Conservation (phyloP, 2,113 vertebrate genomes). For the Myanophis thanlyinensis region DNA sequence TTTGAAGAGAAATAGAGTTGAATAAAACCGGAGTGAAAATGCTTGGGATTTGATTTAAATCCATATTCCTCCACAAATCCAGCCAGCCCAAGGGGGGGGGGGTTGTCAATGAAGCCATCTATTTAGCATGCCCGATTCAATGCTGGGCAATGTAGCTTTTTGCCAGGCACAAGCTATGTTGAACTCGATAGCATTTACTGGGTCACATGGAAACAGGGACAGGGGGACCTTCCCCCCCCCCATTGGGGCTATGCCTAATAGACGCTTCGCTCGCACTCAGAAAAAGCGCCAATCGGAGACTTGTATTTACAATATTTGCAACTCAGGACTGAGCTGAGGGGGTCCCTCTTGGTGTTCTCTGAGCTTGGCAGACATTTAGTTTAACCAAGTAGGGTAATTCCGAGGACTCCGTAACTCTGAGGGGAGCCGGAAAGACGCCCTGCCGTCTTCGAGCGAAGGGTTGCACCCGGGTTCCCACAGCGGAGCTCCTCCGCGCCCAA, state of each 20-base stretch:
- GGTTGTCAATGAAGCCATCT: neutral
- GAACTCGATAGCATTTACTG: neutral
- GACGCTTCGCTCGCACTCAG: neutral
- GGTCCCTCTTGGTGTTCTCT: neutral
- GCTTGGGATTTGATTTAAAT: neutral
- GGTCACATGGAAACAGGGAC: neutral
- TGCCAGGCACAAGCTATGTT: neutral
- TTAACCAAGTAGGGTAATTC: neutral
- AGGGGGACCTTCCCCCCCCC: fast-evolving
- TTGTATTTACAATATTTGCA: neutral
- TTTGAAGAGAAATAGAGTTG: neutral
- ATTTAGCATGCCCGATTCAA: neutral
- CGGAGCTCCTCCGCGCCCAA: neutral
- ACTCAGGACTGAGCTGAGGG: neutral
- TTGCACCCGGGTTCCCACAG: neutral
- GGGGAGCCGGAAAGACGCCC: no score
- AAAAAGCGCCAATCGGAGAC: neutral
- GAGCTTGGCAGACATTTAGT: neutral
- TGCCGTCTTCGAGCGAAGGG: neutral
- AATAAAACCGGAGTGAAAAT: neutral
- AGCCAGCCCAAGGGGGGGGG: neutral
- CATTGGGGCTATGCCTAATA: neutral
- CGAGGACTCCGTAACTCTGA: neutral
- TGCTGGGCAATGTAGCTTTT: neutral
- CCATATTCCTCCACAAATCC: neutral